Conservation (phyloP, 2,888 invertebrate species). For the Gisinianus flammeolus region DNA sequence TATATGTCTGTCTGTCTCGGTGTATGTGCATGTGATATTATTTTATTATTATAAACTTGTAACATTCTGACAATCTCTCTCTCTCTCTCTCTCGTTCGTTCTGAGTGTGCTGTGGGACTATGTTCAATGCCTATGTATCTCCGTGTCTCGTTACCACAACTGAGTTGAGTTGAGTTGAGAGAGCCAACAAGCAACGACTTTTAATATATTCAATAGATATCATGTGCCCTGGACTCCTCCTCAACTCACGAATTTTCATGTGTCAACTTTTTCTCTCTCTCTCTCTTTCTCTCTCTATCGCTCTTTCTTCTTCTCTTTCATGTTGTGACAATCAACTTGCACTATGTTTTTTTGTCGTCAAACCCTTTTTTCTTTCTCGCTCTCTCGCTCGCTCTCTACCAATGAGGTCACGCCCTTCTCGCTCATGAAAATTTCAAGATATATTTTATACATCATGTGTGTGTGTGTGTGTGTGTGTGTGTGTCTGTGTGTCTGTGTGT, state of each 20-base stretch:
- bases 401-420: slow-evolving; percentile 44
- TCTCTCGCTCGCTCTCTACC: slow-evolving; percentile 26
- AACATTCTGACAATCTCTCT: neutral
- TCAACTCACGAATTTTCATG: slow-evolving; percentile 44
- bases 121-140: too few species aligned
- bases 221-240: slow-evolving; percentile 41
- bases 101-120: too few species aligned
- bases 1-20: neutral
- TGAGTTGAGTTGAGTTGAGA: neutral
- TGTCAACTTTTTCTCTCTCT: slow-evolving; percentile 42
- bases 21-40: neutral
- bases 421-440: slow-evolving; percentile 24
- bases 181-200: neutral
- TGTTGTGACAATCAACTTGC: slow-evolving; percentile 38
- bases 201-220: slow-evolving; percentile 38
- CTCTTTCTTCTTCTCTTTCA: slow-evolving; percentile 30
- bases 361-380: slow-evolving; percentile 38
- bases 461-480: neutral
- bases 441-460: neutral
- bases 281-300: slow-evolving; percentile 18
- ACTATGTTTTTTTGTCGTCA: slow-evolving; percentile 39
- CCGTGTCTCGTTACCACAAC: neutral
- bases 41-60: neutral
- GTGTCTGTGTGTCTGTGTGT: neutral
- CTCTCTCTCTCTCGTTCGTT: neutral